phyloP scores from a whole-genome alignment of 2,113 vertebrate genomes.

The Chlorocebus sabaeus region DNA sequence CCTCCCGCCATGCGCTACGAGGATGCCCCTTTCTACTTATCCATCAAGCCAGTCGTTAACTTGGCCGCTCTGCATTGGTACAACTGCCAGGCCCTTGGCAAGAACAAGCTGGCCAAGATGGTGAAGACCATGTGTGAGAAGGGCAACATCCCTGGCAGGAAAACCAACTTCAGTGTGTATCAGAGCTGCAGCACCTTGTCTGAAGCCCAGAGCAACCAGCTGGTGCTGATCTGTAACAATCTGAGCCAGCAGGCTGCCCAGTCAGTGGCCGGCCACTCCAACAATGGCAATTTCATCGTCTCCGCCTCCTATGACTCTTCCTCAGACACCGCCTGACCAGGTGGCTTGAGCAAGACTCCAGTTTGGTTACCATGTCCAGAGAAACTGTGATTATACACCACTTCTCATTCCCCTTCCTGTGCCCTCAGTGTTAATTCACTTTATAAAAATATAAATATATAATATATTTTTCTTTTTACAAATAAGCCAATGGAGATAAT shows the following conservation, averaged over 20 bases:
- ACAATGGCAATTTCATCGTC: slow-evolving; percentile 86
- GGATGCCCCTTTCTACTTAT: slow-evolving; percentile 89
- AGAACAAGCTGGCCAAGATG: slow-evolving; percentile 92
- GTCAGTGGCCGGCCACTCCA: slow-evolving; percentile 84
- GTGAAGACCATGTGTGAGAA: slow-evolving; percentile 93
- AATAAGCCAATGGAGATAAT: slow-evolving; percentile 85
- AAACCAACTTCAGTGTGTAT: slow-evolving; percentile 91
- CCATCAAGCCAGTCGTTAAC: slow-evolving; percentile 90
- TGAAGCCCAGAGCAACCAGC: slow-evolving; percentile 90
- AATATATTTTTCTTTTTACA: slow-evolving; percentile 87
- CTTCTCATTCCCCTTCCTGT: slow-evolving; percentile 41
- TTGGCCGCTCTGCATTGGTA: slow-evolving; percentile 90
- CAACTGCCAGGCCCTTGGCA: slow-evolving; percentile 90
- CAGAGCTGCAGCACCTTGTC: slow-evolving; percentile 91
- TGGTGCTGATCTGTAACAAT: slow-evolving; percentile 90
- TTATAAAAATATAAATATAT: slow-evolving; percentile 85
- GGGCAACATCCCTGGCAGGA: slow-evolving; percentile 89
- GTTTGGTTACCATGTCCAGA: slow-evolving; percentile 11
- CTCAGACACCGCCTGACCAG: slow-evolving; percentile 84
- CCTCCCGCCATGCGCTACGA: slow-evolving; percentile 90
- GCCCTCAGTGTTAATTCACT: slow-evolving; percentile 80
- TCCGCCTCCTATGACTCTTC: slow-evolving; percentile 90
- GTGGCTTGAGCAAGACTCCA: slow-evolving; percentile 29
- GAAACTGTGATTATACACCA: slow-evolving; percentile 73
- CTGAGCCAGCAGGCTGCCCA: slow-evolving; percentile 90